Base-by-base conservation (phyloP, 2,888 invertebrate genomes). In the Spisula subtruncata region DNA sequence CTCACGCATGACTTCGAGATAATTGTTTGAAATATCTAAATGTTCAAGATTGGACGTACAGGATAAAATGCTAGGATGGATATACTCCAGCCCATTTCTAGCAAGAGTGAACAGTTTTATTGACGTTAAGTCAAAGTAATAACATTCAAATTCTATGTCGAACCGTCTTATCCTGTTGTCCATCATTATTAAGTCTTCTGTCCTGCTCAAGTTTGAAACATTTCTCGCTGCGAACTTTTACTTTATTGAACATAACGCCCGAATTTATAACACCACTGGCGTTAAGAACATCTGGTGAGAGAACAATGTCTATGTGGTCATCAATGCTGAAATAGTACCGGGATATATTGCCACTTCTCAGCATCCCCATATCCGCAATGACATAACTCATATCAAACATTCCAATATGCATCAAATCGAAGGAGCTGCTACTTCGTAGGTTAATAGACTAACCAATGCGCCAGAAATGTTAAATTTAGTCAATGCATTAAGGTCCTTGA, bases 21-120 rank as follows among this genome's bases (percentile, higher is more conserved):
- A 1, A 32, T 84, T 84, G n/a, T 18, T n/a, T 14, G 84, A 84
- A 25, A 84, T 6, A 84, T 84, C 84, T 16, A 84, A 8, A 32
- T 25, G 29, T 48, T 60, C 29, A 71, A 84, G 66, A 29, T 71
- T 84, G 20, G 48, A n/a, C 1, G n/a, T 18, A 12, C 71, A 84
- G 5, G 41, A n/a, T 8, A 71, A 25, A 1, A 84, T 25, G 60
- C 46, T 84, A 0, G 84, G 84, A 41, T 84, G 66, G 1, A 84
- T 6, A 46, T 60, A 71, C 41, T 84, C 84, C 32, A 84, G 66
- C 46, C 71, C 71, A 46, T 84, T 84, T 35, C 46, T 46, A 4
- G 48, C 46, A n/a, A 81, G n/a, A 81, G 46, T 25, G 0, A 81
- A 46, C 46, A 46, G 48, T 81, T 81, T 81, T 18, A 81, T 46